Conservation (phyloP, 2,888 invertebrate genomes). For the Bembecia ichneumoniformis region DNA sequence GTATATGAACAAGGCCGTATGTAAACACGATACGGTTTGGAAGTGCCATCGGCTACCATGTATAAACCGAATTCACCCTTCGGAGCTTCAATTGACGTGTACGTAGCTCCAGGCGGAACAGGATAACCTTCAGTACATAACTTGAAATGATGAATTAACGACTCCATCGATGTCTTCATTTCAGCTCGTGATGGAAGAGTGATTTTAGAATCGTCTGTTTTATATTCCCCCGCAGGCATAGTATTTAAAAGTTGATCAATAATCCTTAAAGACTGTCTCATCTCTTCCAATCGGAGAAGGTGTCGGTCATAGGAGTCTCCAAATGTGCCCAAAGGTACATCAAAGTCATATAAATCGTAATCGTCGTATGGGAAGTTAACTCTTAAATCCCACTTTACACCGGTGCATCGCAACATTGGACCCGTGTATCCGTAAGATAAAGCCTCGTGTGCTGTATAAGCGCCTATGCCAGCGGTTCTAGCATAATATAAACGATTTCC, state of each 20-base stretch:
- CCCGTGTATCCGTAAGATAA: slow-evolving; percentile 78
- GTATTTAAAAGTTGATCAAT: slow-evolving; percentile 85
- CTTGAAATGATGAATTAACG: slow-evolving; percentile 92
- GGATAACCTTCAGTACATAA: slow-evolving; percentile 84
- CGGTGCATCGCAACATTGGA: slow-evolving; percentile 84
- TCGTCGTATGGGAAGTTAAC: slow-evolving; percentile 88
- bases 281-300: slow-evolving; percentile 76
- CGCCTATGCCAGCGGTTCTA: slow-evolving; percentile 82
- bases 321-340: slow-evolving; percentile 83
- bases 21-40: slow-evolving; percentile 79
- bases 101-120: slow-evolving; percentile 88
- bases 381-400: slow-evolving; percentile 90
- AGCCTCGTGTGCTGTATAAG: slow-evolving; percentile 81
- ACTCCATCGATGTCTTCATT: slow-evolving; percentile 92
- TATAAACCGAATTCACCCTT: slow-evolving; percentile 92
- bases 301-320: slow-evolving; percentile 91
- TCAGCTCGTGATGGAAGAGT: slow-evolving; percentile 79
- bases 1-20: slow-evolving; percentile 72
- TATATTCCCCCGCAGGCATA: slow-evolving; percentile 86
- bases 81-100: slow-evolving; percentile 85
- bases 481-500: slow-evolving; percentile 77
- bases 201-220: slow-evolving; percentile 86
- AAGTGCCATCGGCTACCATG: slow-evolving; percentile 86
- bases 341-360: slow-evolving; percentile 86
- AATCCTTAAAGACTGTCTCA: slow-evolving; percentile 84